These are phyloP conservation scores for Oophaga sylvatica DNA, from an alignment of 2,797 vertebrate species.

Conservation along the genomic window DNA sequence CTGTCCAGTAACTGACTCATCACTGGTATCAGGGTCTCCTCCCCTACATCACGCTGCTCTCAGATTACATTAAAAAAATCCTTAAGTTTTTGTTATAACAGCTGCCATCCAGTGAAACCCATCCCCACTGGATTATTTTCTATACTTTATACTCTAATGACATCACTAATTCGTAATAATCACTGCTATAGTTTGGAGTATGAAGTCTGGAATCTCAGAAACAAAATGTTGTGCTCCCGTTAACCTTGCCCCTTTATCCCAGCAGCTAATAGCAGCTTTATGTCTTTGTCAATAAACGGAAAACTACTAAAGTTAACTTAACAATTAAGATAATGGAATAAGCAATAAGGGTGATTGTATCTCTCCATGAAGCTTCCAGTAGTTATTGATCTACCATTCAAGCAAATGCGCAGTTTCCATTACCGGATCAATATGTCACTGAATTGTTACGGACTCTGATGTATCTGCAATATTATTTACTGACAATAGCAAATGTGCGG, in stretches of 20 bases:
- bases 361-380: not conserved
- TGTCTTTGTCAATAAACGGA: not conserved
- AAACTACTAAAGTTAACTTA: not conserved
- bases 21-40: no score
- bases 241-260: not conserved
- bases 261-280: not conserved
- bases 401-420: not conserved
- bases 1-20: no score
- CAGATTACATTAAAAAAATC: no score
- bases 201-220: not conserved
- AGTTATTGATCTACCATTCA: not conserved
- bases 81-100: no score
- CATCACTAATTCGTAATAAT: not conserved
- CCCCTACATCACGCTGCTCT: no score
- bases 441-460: not conserved
- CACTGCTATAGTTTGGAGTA: not conserved
- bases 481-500: not conserved
- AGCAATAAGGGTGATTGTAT: not conserved
- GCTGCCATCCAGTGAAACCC: no score
- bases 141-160: not conserved
- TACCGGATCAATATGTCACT: not conserved
- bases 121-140: no score
- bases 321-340: constrained; percentile 11
- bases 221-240: not conserved
- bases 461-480: not conserved